Evolutionary conservation across 2,797 vertebrate species (phyloP).

Genomic region (Spinus olivaceus): DNA sequence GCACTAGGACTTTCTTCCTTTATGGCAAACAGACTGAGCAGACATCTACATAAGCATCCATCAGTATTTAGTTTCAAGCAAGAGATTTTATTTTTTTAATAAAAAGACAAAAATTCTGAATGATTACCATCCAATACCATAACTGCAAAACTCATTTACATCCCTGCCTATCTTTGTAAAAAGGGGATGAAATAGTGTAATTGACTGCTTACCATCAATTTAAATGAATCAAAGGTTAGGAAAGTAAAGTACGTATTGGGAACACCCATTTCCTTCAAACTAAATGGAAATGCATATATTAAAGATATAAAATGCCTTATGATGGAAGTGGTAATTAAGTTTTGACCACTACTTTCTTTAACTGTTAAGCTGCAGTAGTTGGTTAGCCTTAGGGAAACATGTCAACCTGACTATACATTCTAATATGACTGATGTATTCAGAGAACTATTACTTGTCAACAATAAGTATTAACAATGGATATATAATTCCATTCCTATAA

Average conservation of each 20-base stretch:
- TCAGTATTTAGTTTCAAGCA: slow-evolving; percentile 62
- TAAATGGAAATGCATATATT: slow-evolving; percentile 48
- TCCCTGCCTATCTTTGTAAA: slow-evolving; percentile 60
- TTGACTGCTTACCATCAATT: slow-evolving; percentile 49
- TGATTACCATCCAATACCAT: slow-evolving; percentile 47
- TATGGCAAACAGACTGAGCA: slow-evolving; percentile 59
- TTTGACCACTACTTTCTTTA: slow-evolving; percentile 61
- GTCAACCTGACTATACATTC: slow-evolving; percentile 68
- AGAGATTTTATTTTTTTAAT: slow-evolving; percentile 59
- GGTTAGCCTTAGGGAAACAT: slow-evolving; percentile 68
- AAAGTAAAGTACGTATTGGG: slow-evolving; percentile 35
- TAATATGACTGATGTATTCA: slow-evolving; percentile 71
- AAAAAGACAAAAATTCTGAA: slow-evolving; percentile 54
- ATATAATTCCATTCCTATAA: slow-evolving; percentile 79
- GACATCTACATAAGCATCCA: slow-evolving; percentile 71
- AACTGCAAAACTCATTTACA: slow-evolving; percentile 71
- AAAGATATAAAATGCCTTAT: slow-evolving; percentile 58
- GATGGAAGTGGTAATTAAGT: slow-evolving; percentile 52
- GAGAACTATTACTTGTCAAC: slow-evolving; percentile 77
- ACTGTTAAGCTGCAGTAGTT: slow-evolving; percentile 39
- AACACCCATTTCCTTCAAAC: slow-evolving; percentile 41
- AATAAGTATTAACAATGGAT: slow-evolving; percentile 77
- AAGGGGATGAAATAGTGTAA: slow-evolving; percentile 34
- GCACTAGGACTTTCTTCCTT: slow-evolving; percentile 18
- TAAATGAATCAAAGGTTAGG: slow-evolving; percentile 23